A percentile compares a stretch with the other conserved stretches of the same genome.
These are phyloP conservation scores for Pan paniscus DNA, from an alignment of 2,113 vertebrate species.

Conservation along the genomic window DNA sequence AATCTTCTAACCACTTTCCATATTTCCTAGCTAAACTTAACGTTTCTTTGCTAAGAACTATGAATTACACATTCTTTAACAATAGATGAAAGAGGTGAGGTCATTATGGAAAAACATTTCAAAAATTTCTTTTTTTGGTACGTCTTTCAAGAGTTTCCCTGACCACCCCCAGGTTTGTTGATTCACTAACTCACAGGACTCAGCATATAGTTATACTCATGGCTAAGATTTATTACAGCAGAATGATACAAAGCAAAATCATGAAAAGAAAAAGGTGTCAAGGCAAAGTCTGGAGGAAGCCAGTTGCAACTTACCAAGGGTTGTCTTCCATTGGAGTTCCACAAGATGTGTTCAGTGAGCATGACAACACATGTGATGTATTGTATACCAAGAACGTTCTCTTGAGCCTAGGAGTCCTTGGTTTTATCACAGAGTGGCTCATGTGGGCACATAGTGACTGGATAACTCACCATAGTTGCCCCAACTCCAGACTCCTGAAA, in stretches of 20 bases:
- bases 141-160: neutral
- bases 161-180: neutral
- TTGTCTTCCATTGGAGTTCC: neutral
- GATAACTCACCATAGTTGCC: neutral
- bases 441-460: neutral
- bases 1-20: neutral
- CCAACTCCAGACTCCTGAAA: neutral
- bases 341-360: neutral
- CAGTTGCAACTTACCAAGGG: neutral
- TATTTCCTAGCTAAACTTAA: neutral
- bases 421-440: neutral
- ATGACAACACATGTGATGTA: neutral
- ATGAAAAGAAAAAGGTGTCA: neutral
- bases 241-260: neutral
- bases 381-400: neutral
- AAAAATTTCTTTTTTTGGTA: neutral
- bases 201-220: neutral
- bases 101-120: constrained; percentile 2
- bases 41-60: neutral
- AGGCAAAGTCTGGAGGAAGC: neutral
- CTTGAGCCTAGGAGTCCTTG: neutral
- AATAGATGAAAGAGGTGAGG: neutral
- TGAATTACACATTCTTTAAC: neutral
- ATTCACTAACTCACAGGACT: neutral
- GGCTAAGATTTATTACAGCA: neutral